These are phyloP conservation scores for Bruchidius siliquastri DNA, from an alignment of 2,888 invertebrate species.

Conservation along the genomic window DNA sequence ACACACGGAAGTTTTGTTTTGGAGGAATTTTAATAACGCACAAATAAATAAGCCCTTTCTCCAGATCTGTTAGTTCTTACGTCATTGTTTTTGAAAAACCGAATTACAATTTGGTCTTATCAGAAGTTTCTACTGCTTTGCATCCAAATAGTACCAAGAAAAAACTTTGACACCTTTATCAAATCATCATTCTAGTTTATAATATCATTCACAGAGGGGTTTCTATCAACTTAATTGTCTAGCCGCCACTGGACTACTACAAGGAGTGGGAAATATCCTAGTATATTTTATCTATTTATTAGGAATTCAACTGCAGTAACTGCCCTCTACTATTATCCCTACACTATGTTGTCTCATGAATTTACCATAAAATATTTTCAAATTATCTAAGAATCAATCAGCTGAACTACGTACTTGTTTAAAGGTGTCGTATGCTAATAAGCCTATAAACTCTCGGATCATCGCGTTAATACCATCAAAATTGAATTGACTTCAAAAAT, in stretches of 20 bases:
- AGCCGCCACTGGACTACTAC: neutral
- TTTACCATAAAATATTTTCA: neutral
- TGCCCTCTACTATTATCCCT: neutral
- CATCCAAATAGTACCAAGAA: too few species aligned
- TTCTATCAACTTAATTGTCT: neutral
- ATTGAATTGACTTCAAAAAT: too few species aligned
- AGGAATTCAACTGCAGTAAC: neutral
- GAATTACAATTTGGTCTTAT: too few species aligned
- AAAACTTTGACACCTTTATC: neutral
- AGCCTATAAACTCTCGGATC: neutral
- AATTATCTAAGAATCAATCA: neutral
- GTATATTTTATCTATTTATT: neutral
- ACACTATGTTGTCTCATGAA: neutral
- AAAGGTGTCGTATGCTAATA: neutral
- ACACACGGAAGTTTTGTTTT: too few species aligned
- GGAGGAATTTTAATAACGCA: too few species aligned
- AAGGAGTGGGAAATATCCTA: neutral
- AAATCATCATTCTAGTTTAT: neutral
- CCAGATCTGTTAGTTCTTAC: too few species aligned
- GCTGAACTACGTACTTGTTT: neutral
- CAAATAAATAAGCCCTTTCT: too few species aligned
- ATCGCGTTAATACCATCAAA: too few species aligned
- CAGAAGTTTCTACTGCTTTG: too few species aligned
- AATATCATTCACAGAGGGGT: neutral
- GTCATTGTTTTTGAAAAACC: too few species aligned